Evolutionary conservation across 2,113 vertebrate genomes (phyloP).

Genomic region (Falco punctatus): DNA sequence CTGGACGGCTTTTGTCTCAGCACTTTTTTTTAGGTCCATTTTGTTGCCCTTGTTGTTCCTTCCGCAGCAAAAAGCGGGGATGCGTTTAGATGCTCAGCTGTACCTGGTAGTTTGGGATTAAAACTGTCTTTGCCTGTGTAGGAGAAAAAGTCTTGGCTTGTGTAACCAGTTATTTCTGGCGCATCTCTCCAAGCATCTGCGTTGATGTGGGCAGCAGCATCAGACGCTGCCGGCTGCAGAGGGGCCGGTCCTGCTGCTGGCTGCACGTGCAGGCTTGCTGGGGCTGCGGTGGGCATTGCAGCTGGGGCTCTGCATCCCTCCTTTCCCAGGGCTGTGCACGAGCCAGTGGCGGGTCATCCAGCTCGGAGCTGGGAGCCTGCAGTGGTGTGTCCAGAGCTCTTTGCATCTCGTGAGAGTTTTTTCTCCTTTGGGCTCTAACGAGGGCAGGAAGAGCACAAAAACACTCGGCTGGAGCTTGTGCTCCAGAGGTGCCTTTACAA

Average conservation of each 20-base stretch:
- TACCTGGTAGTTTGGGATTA: not conserved
- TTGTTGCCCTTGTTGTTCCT: not conserved
- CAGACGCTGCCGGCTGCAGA: not conserved
- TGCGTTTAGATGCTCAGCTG: not conserved
- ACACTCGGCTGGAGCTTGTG: not conserved
- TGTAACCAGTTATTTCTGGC: slow-evolving; percentile 18
- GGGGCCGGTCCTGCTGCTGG: not conserved
- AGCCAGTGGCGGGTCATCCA: not conserved
- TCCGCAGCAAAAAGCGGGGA: not conserved
- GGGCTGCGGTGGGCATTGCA: not conserved
- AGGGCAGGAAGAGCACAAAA: not conserved
- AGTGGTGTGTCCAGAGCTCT: not conserved
- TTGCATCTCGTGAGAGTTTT: not conserved
- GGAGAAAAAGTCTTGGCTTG: slow-evolving; percentile 15
- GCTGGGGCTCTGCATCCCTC: not conserved
- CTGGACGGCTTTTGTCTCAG: not conserved
- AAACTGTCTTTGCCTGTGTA: not conserved
- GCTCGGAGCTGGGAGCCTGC: not conserved
- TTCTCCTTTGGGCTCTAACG: accelerated
- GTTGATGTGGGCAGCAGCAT: slow-evolving; percentile 3
- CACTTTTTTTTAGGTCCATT: not conserved
- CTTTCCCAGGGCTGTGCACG: accelerated
- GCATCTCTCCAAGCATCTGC: not conserved
- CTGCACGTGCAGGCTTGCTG: not conserved
- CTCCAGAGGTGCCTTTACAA: not conserved